Evolutionary conservation across 2,888 invertebrate genomes (phyloP).

Genomic region (Drosophila imparisetae): DNA sequence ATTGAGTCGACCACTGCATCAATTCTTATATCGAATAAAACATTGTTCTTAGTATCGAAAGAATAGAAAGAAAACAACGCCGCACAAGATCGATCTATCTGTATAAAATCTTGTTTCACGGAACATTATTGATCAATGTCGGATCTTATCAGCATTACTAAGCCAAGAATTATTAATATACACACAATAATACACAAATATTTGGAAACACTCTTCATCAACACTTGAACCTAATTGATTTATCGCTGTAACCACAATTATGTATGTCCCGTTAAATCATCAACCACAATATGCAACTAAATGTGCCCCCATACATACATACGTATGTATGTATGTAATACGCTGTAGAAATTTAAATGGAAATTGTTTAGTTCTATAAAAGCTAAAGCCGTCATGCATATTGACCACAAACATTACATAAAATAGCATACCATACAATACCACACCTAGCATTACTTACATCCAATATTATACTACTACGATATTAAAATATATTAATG

Average conservation of each 20-base stretch:
- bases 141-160: slow-evolving; percentile 34
- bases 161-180: slow-evolving; percentile 33
- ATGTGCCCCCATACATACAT: slow-evolving; percentile 41
- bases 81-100: slow-evolving; percentile 20
- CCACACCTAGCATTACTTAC: slow-evolving; percentile 36
- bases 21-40: slow-evolving; percentile 5
- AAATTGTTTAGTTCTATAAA: slow-evolving; percentile 23
- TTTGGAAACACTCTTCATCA: slow-evolving; percentile 39
- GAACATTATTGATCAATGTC: slow-evolving; percentile 43
- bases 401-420: slow-evolving; percentile 30
- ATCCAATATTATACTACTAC: slow-evolving; percentile 48
- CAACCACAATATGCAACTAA: slow-evolving; percentile 30
- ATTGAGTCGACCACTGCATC: slow-evolving; percentile 12
- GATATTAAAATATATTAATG: slow-evolving; percentile 46
- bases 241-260: slow-evolving; percentile 43
- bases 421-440: slow-evolving; percentile 11
- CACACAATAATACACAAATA: slow-evolving; percentile 24
- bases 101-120: slow-evolving; percentile 17
- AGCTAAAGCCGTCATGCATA: slow-evolving; percentile 21
- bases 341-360: slow-evolving; percentile 15
- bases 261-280: slow-evolving; percentile 20
- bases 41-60: slow-evolving; percentile 11
- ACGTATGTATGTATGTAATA: slow-evolving; percentile 32
- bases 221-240: slow-evolving; percentile 27
- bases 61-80: not conserved